Base-by-base conservation (phyloP, 2,113 vertebrate species). In the Scytalopus superciliaris region DNA sequence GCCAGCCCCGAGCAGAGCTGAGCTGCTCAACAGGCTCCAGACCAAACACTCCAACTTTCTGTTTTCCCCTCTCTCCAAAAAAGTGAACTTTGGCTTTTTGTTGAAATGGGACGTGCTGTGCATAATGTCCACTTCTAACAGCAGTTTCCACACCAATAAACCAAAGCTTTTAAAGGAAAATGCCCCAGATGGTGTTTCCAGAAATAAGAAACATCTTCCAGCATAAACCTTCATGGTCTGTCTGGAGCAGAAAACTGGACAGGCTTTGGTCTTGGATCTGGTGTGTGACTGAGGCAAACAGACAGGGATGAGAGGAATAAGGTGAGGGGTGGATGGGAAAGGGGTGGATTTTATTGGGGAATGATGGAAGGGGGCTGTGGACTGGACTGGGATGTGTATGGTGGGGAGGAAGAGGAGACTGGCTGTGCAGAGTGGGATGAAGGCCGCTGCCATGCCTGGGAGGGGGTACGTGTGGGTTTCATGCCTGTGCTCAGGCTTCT, bases 201-300 rank as follows among this genome's bases (percentile, higher is more conserved):
- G 82, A 80, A 94, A 81, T 24, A 64, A 83, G 75, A 91, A 90
- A 67, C 40, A 39, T 68, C 68, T 93, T 87, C 85, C 88, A 94
- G 85, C 30, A 11, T 28, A 52, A 92, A 47, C 47, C 31, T 22
- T 60, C 23, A 12, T 0, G 19, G 59, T 25, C 57, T 5, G 3
- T 42, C 60, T 60, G 64, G 50, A 50, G 44, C 21, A 37, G 52
- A 27, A 56, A 47, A 33, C 16, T 10, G 55, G 57, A 84, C 0
- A 1, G 75, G 74, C 6, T 55, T 88, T 83, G 49, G 77, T 77
- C 24, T 6, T 53, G 23, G 12, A 33, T 40, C 47, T 63, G 64
- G 19, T 25, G 33, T 3, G 5, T 28, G 57, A 39, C 44, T 13
- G 53, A 64, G 28, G 64, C 47, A 33, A 37, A 66, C 31, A 37